Percentiles rank a stretch among this genome's conserved stretches.
Evolutionary conservation across 2,113 vertebrate genomes (phyloP).

Genomic region (Tapirus terrestris): DNA sequence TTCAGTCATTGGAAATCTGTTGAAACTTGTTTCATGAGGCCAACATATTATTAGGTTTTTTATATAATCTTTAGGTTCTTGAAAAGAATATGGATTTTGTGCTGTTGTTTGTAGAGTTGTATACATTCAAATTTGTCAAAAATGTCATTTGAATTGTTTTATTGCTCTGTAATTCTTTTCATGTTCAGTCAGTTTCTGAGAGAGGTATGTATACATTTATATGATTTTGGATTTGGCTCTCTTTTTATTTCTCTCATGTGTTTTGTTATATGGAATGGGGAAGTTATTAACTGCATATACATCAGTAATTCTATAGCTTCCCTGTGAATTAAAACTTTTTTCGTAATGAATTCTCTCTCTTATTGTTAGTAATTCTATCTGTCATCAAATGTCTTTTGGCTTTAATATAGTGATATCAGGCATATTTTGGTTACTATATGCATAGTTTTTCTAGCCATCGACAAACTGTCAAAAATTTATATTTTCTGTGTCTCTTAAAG

Average conservation of each 20-base stretch:
- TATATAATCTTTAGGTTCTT: background rate
- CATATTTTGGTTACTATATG: background rate
- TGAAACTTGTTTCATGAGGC: background rate
- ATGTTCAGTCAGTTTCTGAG: background rate
- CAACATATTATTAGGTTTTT: background rate
- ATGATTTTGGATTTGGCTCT: background rate
- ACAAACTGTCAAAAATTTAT: background rate
- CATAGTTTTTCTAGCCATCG: background rate
- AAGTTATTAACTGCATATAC: background rate
- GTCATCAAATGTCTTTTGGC: background rate
- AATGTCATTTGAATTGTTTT: background rate
- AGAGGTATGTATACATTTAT: background rate
- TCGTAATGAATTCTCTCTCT: background rate
- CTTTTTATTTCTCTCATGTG: background rate
- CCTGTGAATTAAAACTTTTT: background rate
- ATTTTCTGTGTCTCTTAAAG: background rate
- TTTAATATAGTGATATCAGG: background rate
- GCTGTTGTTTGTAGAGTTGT: background rate
- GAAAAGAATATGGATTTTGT: background rate
- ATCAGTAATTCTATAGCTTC: background rate
- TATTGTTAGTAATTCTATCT: background rate
- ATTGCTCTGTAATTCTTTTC: background rate
- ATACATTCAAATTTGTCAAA: background rate
- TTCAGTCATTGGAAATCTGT: background rate
- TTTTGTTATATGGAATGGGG: background rate